Percentiles rank a stretch among this genome's conserved stretches.
These are phyloP conservation scores for Perizoma flavofasciatum DNA, from an alignment of 2,888 invertebrate species.

Conservation along the genomic window DNA sequence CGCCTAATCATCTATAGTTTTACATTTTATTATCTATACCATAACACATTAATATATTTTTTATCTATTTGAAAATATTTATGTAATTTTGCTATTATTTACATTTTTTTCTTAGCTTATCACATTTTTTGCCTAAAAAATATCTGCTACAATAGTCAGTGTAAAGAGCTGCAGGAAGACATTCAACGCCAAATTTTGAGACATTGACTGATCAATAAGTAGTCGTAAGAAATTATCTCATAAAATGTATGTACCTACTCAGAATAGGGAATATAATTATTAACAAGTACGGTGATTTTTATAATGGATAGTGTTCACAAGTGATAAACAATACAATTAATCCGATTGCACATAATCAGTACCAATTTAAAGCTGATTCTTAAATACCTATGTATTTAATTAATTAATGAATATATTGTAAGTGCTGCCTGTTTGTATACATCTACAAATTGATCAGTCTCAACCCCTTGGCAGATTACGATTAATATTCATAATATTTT, in stretches of 20 bases:
- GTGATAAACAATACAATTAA: too few relatives aligned
- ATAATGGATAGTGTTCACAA: too few relatives aligned
- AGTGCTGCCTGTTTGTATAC: too few relatives aligned
- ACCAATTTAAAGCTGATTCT: too few relatives aligned
- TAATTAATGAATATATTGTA: too few relatives aligned
- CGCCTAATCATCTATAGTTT: slow-evolving; percentile 56
- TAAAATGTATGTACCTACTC: too few relatives aligned
- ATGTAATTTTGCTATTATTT: slow-evolving; percentile 63
- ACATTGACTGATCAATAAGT: slow-evolving; percentile 29
- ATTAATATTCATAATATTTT: slow-evolving; percentile 65
- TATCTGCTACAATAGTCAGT: slow-evolving; percentile 81
- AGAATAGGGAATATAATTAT: too few relatives aligned
- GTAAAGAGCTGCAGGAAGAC: slow-evolving; percentile 84
- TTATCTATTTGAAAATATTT: slow-evolving; percentile 66
- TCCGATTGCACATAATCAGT: too few relatives aligned
- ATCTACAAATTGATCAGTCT: slow-evolving; percentile 17
- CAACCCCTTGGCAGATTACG: slow-evolving; percentile 62
- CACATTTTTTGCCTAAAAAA: slow-evolving; percentile 80
- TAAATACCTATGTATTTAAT: too few relatives aligned
- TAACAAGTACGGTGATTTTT: too few relatives aligned
- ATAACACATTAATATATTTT: slow-evolving; percentile 63
- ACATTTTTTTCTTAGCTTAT: slow-evolving; percentile 75
- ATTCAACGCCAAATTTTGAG: slow-evolving; percentile 64
- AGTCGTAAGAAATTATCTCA: neutral
- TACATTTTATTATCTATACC: slow-evolving; percentile 61